Base-by-base conservation (phyloP, 1,140 invertebrate species). In the Trichonephila clavata region DNA sequence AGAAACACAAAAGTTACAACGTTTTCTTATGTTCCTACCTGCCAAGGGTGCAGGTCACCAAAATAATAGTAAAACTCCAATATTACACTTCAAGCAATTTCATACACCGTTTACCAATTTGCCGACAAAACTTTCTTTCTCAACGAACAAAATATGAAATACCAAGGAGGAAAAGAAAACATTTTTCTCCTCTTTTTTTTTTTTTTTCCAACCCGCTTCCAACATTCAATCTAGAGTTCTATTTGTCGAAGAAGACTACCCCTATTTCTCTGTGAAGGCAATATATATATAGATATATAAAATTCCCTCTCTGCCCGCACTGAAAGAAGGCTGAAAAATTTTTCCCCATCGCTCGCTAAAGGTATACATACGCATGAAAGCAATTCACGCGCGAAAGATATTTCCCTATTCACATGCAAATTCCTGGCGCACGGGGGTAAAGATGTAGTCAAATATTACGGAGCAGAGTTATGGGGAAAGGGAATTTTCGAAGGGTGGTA, bases 201-300 rank as follows among this genome's bases (percentile, higher is more conserved):
- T 77, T 77, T 77, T 77, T 16, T 1, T 4, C 24, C 14, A 32
- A 18, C 71, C 27, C 27, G 71, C 27, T 77, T 77, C 27, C 18
- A 77, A 32, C 71, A 18, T 77, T 77, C 71, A 83, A 83, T 83
- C 43, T 50, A 83, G 81, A 59, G 81, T 50, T 83, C 43, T 83
- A 83, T 83, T 83, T 83, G 81, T 83, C 18, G 43, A 83, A 4
- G 43, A 83, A 59, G 81, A 59, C 81, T 24, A 27, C 81, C 81
- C 81, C 81, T 83, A 83, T 83, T 50, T 59, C 43, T 57, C 24
- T 57, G 43, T 6, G 7, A 57, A 68, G 65, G 65, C n/a, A 68
- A 24, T n/a, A 4, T 68, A 27, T 14, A 68, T n/a, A 65, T n/a
- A 65, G 24, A 68, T n/a, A 65, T n/a, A 65, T 24, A 10, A 68